Conservation (phyloP, 2,888 invertebrate genomes). For the Aporophyla lueneburgensis region DNA sequence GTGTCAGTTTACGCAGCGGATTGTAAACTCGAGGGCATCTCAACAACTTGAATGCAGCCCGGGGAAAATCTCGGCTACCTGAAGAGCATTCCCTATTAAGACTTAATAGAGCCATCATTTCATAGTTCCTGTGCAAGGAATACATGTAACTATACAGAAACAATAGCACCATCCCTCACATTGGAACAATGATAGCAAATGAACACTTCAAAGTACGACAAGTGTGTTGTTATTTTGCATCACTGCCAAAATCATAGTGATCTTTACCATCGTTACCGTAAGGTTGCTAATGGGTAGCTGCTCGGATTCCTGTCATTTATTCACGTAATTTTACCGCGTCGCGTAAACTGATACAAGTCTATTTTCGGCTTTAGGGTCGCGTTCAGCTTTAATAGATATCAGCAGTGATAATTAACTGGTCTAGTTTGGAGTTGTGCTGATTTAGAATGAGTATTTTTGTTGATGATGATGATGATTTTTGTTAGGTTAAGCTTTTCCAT, state of each 20-base stretch:
- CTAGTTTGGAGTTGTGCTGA: constrained; percentile 35
- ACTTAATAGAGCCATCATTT: not conserved
- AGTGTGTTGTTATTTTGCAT: not conserved
- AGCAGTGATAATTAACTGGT: constrained; percentile 48
- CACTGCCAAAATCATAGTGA: not conserved
- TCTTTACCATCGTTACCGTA: not conserved
- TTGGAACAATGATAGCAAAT: not conserved
- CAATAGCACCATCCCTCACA: not conserved
- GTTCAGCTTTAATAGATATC: constrained; percentile 52
- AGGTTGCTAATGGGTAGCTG: not conserved
- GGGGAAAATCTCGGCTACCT: not conserved
- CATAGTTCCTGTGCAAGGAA: not conserved
- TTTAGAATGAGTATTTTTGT: constrained; percentile 35
- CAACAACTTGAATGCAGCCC: not conserved
- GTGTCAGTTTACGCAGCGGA: constrained; percentile 8
- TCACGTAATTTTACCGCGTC: not conserved
- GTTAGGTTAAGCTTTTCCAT: constrained; percentile 52
- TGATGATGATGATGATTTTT: constrained; percentile 22
- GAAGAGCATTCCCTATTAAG: not conserved
- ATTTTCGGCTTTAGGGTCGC: constrained; percentile 18
- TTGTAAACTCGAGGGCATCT: not conserved
- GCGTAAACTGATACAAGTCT: constrained; percentile 30
- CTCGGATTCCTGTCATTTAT: not conserved
- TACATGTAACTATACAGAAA: not conserved
- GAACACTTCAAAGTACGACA: not conserved